Base-by-base conservation (phyloP, 2,888 invertebrate species). In the Cremastinae sp. region DNA sequence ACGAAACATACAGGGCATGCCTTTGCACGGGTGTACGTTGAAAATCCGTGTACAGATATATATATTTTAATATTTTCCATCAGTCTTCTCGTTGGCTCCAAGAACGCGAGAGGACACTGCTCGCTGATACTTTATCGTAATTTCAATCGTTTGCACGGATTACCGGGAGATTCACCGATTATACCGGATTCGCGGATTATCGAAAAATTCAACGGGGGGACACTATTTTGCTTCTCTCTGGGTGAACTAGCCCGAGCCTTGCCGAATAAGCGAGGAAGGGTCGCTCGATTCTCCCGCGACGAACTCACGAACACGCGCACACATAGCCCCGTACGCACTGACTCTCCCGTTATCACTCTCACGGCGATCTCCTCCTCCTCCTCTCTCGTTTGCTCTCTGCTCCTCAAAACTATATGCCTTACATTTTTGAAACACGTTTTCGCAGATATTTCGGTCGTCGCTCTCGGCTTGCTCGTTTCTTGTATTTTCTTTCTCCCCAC, bases 211-310 rank as follows among this genome's bases (percentile, higher is more conserved):
- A 7, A n/a, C 14, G 20, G 2, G 8, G 20, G 2, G 8, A 64
- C 76, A 73, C 51, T 62, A 53, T 65, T 78, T 75, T 70, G 66
- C 65, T 71, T 74, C 54, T 56, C 73, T 75, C 76, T 80, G 73
- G 73, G 75, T 62, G 66, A 45, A 59, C 66, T 34, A 47, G 36
- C 68, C 18, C 34, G 18, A 66, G 70, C 61, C 66, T 72, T 72
- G 38, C 61, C 72, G 71, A 71, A 71, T 66, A 65, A 36, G 53
- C 66, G 61, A 75, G 54, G 61, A 62, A 72, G 75, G 71, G 71
- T 72, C 71, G 75, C 66, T 75, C 75, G 75, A 72, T 75, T 72
- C 66, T 75, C 72, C 66, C 66, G 66, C 75, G 71, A 71, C 72
- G 12, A 56, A 68, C 38, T 47, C 70, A 65, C 70, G 47, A 41